Conservation (phyloP, 2,113 vertebrate genomes). For the Pelvicachromis taeniatus region DNA sequence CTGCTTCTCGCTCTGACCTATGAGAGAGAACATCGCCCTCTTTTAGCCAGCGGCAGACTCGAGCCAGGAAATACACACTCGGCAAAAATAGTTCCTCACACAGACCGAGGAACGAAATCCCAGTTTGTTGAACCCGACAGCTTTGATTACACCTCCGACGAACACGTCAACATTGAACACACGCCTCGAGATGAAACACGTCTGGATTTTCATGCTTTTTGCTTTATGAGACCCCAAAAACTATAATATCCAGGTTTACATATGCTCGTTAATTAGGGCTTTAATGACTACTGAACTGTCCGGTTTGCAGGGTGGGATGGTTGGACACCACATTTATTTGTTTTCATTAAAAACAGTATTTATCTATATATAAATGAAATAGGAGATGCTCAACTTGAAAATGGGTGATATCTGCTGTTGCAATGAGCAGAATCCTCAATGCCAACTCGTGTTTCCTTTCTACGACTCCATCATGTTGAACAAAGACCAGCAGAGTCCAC, state of each 20-base stretch:
- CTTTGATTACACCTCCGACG: not conserved
- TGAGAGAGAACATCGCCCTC: constrained; percentile 2
- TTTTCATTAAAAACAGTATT: no score
- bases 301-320: not conserved
- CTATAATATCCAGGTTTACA: not conserved
- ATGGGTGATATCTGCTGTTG: rapidly evolving
- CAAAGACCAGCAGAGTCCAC: not conserved
- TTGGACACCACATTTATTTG: not conserved
- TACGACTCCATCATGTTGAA: rapidly evolving
- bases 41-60: not conserved
- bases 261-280: rapidly evolving
- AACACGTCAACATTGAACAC: not conserved
- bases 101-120: not conserved
- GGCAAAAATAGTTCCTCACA: not conserved
- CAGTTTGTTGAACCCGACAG: not conserved
- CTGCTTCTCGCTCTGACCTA: constrained; percentile 31
- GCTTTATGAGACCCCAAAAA: not conserved
- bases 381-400: no score
- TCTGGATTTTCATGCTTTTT: not conserved
- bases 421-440: not conserved
- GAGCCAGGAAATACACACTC: not conserved
- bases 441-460: not conserved
- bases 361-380: not conserved
- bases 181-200: not conserved
- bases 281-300: not conserved